These are phyloP conservation scores for Trichomycterus rosablanca DNA, from an alignment of 2,113 vertebrate genomes.

Conservation along the genomic window DNA sequence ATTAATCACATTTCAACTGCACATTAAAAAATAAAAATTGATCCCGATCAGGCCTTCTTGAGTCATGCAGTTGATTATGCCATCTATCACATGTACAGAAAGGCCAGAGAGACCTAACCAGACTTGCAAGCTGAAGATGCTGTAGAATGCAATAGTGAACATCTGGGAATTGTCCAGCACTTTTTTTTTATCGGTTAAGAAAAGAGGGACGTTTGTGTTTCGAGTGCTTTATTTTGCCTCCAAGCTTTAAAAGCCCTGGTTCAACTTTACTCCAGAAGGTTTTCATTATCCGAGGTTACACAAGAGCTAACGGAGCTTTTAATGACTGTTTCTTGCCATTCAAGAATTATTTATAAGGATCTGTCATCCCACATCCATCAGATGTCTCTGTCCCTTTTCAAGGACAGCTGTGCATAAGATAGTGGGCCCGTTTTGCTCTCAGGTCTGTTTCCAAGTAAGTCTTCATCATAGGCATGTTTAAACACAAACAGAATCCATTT, in stretches of 20 bases:
- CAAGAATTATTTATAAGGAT: constrained; percentile 3
- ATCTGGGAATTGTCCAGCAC: constrained; percentile 49
- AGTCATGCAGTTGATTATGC: too few species aligned
- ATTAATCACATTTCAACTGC: too few species aligned
- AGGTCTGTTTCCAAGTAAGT: constrained; percentile 7
- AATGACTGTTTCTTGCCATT: neutral
- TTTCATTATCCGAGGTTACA: neutral
- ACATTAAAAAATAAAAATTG: too few species aligned
- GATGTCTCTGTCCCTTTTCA: neutral
- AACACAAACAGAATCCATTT: neutral
- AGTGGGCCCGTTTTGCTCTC: neutral
- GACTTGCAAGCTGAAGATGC: constrained; percentile 65
- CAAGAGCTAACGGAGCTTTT: neutral
- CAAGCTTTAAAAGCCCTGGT: neutral
- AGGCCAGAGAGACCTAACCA: too few species aligned
- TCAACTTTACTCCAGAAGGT: constrained; percentile 8
- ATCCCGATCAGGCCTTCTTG: too few species aligned
- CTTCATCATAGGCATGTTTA: neutral
- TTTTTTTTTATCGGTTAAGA: constrained; percentile 13
- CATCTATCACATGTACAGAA: too few species aligned
- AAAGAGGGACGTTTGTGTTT: constrained; percentile 3
- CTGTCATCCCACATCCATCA: constrained; percentile 18
- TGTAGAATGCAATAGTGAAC: constrained; percentile 54
- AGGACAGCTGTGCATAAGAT: constrained; percentile 34
- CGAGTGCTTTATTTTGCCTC: constrained; percentile 1